These are phyloP conservation scores for Coregonus sp. DNA, from an alignment of 2,797 vertebrate species.

Conservation along the genomic window DNA sequence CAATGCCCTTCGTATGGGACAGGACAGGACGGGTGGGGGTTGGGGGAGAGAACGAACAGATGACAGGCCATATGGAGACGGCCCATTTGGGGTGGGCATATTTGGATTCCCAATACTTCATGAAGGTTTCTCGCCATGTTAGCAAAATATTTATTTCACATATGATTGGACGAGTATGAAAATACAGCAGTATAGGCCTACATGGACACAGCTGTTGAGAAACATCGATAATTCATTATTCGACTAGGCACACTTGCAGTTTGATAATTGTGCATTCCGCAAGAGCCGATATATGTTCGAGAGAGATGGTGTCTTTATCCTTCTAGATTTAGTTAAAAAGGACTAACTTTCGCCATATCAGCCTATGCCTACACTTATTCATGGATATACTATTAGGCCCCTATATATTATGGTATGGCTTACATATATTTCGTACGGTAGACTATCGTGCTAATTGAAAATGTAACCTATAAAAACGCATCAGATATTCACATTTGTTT, in stretches of 20 bases:
- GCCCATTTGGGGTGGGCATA: slow-evolving; percentile 71
- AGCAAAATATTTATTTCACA: slow-evolving; percentile 46
- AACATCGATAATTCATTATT: slow-evolving; percentile 11
- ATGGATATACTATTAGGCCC: neutral
- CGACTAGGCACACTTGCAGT: neutral
- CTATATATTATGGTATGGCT: neutral
- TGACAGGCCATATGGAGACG: slow-evolving; percentile 84
- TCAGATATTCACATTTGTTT: neutral
- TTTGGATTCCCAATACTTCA: slow-evolving; percentile 74
- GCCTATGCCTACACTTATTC: neutral
- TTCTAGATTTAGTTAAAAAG: neutral
- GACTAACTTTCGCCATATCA: neutral
- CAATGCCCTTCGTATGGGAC: slow-evolving; percentile 43
- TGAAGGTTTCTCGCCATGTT: slow-evolving; percentile 77
- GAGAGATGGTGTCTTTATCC: neutral
- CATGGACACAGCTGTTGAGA: slow-evolving; percentile 8
- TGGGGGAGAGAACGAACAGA: slow-evolving; percentile 64
- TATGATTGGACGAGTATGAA: slow-evolving; percentile 20
- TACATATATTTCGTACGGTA: too few relatives aligned
- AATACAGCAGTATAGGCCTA: slow-evolving; percentile 10
- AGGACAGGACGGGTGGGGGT: slow-evolving; percentile 10
- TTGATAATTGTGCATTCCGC: slow-evolving; percentile 39
- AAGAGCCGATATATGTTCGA: neutral
- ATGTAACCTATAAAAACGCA: neutral
- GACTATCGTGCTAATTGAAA: neutral